phyloP scores from a whole-genome alignment of 2,888 invertebrate species.

The Cheilosia pagana region DNA sequence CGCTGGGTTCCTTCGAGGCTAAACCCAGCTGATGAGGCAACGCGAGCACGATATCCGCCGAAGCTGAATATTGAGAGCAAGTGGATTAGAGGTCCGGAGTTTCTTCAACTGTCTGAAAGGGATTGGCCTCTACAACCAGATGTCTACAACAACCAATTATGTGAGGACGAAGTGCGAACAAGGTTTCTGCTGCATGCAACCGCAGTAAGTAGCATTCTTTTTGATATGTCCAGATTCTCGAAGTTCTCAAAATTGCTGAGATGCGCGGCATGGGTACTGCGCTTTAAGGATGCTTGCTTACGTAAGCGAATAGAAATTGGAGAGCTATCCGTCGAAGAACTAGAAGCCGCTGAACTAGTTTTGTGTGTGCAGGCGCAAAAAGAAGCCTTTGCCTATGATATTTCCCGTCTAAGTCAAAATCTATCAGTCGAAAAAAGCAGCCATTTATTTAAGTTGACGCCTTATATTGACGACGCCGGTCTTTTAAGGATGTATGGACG shows the following conservation, averaged over 20 bases:
- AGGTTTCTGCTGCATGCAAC: too few relatives aligned
- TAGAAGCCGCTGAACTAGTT: conserved; percentile 22
- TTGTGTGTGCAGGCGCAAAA: conserved; percentile 20
- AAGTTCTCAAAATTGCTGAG: too few relatives aligned
- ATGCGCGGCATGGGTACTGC: too few relatives aligned
- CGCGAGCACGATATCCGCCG: conserved; percentile 29
- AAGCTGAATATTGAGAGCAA: conserved; percentile 11
- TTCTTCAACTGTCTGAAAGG: conserved; percentile 36
- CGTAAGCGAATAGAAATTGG: too few relatives aligned
- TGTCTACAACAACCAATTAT: too few relatives aligned
- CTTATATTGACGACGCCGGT: conserved; percentile 7
- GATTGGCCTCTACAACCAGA: too few relatives aligned
- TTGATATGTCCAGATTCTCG: too few relatives aligned
- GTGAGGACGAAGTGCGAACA: too few relatives aligned
- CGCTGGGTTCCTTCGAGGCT: too few relatives aligned
- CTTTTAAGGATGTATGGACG: conserved; percentile 21
- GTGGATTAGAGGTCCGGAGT: conserved; percentile 57
- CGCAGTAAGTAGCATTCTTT: too few relatives aligned
- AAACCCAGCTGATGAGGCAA: conserved; percentile 63
- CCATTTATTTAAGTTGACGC: conserved; percentile 11
- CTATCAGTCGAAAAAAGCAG: conserved; percentile 7
- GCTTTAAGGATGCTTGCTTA: too few relatives aligned
- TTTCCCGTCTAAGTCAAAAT: conserved; percentile 14
- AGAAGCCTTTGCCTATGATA: conserved; percentile 4
- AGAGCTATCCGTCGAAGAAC: conserved; percentile 22